Conservation (phyloP, 2,797 vertebrate species). For the Sebastes vulpes region DNA sequence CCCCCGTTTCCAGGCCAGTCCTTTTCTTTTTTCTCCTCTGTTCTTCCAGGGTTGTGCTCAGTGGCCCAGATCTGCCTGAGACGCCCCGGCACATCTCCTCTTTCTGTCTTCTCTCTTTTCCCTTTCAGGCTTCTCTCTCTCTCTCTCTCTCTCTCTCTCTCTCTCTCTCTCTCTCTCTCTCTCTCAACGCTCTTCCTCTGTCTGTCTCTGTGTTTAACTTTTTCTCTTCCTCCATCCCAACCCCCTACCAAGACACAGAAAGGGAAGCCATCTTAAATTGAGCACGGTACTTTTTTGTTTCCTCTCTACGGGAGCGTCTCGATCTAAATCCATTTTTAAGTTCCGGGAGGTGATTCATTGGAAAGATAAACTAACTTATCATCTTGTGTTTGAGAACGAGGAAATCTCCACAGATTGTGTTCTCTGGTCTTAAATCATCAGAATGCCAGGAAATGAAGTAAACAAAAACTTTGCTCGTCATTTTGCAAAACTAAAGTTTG, state of each 20-base stretch:
- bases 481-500: constrained; percentile 16
- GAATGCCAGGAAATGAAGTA: not conserved
- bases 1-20: constrained; percentile 67
- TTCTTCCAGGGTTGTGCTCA: constrained; percentile 71
- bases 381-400: constrained; percentile 3
- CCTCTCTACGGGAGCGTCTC: not conserved
- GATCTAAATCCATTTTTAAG: constrained; percentile 25
- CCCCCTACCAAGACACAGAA: constrained; percentile 15
- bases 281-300: constrained; percentile 16
- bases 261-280: constrained; percentile 59
- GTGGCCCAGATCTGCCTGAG: constrained; percentile 78
- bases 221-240: constrained; percentile 8
- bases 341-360: constrained; percentile 23
- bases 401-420: constrained; percentile 11
- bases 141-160: constrained; percentile 2
- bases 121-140: constrained; percentile 21
- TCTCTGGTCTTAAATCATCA: not conserved
- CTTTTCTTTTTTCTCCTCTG: constrained; percentile 43
- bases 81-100: constrained; percentile 50
- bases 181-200: not conserved
- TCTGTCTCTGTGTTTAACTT: constrained; percentile 46
- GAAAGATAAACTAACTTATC: constrained; percentile 38
- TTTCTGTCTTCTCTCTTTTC: constrained; percentile 32
- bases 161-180: constrained; percentile 4
- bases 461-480: not conserved